These are phyloP conservation scores for Orcinus orca DNA, from an alignment of 2,113 vertebrate species.

Conservation along the genomic window DNA sequence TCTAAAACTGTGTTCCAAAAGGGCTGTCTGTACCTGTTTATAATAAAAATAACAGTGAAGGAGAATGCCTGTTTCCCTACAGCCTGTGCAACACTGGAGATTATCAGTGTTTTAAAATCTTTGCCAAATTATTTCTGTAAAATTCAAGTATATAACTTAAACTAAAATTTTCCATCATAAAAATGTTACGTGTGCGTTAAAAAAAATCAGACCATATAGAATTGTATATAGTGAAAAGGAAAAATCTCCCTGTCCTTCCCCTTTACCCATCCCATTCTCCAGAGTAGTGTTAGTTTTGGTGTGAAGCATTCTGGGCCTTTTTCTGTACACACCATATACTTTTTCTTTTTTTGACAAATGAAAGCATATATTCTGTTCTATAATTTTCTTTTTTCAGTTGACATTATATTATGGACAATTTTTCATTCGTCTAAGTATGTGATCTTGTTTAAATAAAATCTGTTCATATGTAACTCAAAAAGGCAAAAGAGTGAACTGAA, in stretches of 20 bases:
- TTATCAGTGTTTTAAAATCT: not conserved
- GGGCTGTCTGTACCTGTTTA: not conserved
- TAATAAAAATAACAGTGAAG: not conserved
- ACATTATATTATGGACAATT: not conserved
- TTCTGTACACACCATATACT: not conserved
- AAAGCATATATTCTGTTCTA: not conserved
- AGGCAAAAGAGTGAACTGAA: not conserved
- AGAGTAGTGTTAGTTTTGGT: not conserved
- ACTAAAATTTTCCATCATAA: not conserved
- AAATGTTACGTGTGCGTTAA: not conserved
- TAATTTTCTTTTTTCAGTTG: not conserved
- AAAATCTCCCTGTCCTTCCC: not conserved
- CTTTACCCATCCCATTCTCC: not conserved
- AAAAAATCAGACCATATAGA: not conserved
- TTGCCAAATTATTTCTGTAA: constrained; percentile 24
- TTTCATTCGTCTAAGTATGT: not conserved
- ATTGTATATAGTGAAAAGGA: not conserved
- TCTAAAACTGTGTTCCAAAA: constrained; percentile 12
- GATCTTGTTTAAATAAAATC: constrained; percentile 27
- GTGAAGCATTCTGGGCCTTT: not conserved
- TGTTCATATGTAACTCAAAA: not conserved
- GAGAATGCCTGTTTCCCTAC: not conserved
- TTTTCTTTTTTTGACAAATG: not conserved
- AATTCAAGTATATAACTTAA: constrained; percentile 23
- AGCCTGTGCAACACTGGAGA: not conserved